Evolutionary conservation across 2,888 invertebrate genomes (phyloP).

Genomic region (Campoletis raptor): DNA sequence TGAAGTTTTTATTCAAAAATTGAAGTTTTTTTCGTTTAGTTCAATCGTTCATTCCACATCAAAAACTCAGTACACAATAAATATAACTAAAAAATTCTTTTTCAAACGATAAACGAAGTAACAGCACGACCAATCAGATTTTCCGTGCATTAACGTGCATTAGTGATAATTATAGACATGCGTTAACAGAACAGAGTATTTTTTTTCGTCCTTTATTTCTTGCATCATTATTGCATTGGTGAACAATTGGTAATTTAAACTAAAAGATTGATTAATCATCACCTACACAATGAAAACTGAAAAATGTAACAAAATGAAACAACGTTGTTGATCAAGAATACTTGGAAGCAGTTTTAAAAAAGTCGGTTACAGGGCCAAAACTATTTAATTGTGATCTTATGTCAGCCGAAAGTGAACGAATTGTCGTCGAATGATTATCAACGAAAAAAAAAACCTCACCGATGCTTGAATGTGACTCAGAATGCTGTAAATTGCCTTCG

Average conservation of each 20-base stretch:
- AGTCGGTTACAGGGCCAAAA: conserved; percentile 3
- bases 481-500: conserved; percentile 78
- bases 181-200: conserved; percentile 15
- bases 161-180: conserved; percentile 39
- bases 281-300: background rate
- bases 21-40: background rate
- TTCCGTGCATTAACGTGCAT: conserved; percentile 23
- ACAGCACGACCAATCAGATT: conserved; percentile 2
- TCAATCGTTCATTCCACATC: conserved; percentile 45
- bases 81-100: background rate
- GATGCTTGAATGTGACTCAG: conserved; percentile 84
- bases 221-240: background rate
- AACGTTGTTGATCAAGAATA: background rate
- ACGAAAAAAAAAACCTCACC: conserved; percentile 77
- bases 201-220: background rate
- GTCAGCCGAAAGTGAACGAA: conserved; percentile 17
- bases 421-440: background rate
- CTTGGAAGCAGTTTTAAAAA: background rate
- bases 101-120: background rate
- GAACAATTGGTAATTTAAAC: background rate
- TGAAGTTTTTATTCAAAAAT: background rate
- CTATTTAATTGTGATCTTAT: conserved; percentile 3
- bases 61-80: background rate
- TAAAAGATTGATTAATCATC: background rate
- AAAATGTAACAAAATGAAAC: conserved; percentile 6